Base-by-base conservation (phyloP, 2,797 vertebrate genomes). In the Sebastes aleutianus region DNA sequence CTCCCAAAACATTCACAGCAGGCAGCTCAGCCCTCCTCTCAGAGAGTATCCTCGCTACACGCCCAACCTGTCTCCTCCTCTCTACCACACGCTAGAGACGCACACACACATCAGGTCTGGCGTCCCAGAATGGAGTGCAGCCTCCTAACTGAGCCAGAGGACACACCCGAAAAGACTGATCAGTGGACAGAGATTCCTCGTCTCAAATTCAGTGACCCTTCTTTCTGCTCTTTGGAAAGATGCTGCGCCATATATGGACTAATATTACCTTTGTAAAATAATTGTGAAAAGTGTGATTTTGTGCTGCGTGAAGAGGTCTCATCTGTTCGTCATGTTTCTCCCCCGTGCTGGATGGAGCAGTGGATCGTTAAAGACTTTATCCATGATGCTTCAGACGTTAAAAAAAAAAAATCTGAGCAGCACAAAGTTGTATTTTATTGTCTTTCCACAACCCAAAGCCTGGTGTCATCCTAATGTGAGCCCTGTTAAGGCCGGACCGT, bases 111-210 rank as follows among this genome's bases (percentile, higher is more conserved):
- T 91, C 0, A 95, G 97, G 70, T 96, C 96, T 64, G 97, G 97
- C 87, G 96, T 97, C 80, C 96, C 97, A 81, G 98, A 98, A 85
- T 99, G 98, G 98, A 97, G 95, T 0, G 97, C 97, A 83, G 96
- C 96, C 88, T 98, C 97, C 91, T 98, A 98, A 97, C 94, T 39
- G 83, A 90, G 78, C 80, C 70, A 64, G 54, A 70, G 61, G 70
- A 87, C 53, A 65, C 20, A 39, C 11, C 47, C 18, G 16, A 83
- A 32, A 64, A 85, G 62, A 87, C 84, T 80, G 22, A 74, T 74
- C 7, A 76, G 22, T 47, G 73, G 80, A 79, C 63, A 61, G 36
- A 76, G 73, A 72, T 75, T 83, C 74, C 70, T 84, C 57, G 34
- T 74, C 69, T 82, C 50, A 16, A 79, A 82, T 59, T 62, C 67